Conservation (phyloP, 1,140 invertebrate species). For the Drosophila prosaltans region DNA sequence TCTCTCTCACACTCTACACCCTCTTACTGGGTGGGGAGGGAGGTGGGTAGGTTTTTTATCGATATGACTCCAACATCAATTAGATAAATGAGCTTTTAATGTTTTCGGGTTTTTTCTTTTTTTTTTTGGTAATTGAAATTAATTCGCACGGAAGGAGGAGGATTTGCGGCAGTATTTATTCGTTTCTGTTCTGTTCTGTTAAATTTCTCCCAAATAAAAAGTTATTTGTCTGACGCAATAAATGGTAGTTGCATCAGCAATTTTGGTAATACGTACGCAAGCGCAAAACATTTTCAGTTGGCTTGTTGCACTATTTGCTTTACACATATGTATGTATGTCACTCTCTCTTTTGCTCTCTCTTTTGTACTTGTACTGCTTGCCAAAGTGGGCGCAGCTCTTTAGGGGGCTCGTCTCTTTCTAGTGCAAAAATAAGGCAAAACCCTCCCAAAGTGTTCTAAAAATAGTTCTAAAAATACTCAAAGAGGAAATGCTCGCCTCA, state of each 20-base stretch:
- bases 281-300: constrained; percentile 38
- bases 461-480: constrained; percentile 32
- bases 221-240: constrained; percentile 61
- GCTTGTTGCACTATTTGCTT: constrained; percentile 19
- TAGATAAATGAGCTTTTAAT: constrained; percentile 78
- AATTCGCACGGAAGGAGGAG: constrained; percentile 37
- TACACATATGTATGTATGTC: neutral
- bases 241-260: constrained; percentile 68
- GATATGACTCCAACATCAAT: constrained; percentile 54
- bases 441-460: constrained; percentile 41
- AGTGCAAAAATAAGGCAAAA: neutral
- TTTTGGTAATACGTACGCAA: constrained; percentile 51
- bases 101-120: constrained; percentile 24
- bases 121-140: constrained; percentile 49
- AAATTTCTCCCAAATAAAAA: constrained; percentile 6
- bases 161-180: constrained; percentile 7
- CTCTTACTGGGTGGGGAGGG: neutral
- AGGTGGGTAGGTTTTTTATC: constrained; percentile 25
- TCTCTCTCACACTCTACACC: constrained; percentile 20
- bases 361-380: constrained; percentile 47
- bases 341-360: constrained; percentile 28
- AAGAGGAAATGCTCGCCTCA: constrained; percentile 31
- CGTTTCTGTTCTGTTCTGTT: constrained; percentile 26
- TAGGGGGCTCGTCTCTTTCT: constrained; percentile 65
- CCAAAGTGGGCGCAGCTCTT: neutral